Evolutionary conservation across 2,888 invertebrate genomes (phyloP).

Genomic region (Luffia ferchaultella): DNA sequence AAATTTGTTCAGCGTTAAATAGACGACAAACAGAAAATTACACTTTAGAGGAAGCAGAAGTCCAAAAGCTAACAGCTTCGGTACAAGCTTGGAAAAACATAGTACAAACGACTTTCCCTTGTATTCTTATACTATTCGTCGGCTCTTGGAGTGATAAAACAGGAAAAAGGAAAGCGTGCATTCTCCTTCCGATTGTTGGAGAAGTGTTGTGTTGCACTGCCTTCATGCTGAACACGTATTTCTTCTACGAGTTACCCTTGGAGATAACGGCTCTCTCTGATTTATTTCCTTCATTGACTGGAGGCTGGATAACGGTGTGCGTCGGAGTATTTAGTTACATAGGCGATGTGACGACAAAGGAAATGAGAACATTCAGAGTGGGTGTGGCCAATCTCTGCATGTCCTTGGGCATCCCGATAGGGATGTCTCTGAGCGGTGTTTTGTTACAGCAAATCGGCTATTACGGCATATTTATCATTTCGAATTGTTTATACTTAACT

Average conservation of each 20-base stretch:
- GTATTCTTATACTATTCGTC: conserved; percentile 62
- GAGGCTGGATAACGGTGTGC: conserved; percentile 84
- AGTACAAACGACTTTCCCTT: conserved; percentile 63
- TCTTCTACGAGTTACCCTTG: conserved; percentile 65
- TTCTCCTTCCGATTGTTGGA: conserved; percentile 63
- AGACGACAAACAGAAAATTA: conserved; percentile 76
- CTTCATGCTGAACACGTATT: conserved; percentile 63
- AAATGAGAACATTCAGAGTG: conserved; percentile 83
- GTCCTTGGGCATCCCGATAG: conserved; percentile 68
- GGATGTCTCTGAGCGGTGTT: conserved; percentile 65
- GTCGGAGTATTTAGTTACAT: conserved; percentile 90
- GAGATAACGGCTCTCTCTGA: conserved; percentile 64
- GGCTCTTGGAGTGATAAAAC: conserved; percentile 72
- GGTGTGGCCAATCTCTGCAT: conserved; percentile 87
- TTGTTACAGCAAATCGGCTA: conserved; percentile 56
- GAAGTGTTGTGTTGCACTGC: conserved; percentile 60
- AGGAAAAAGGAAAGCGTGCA: conserved; percentile 65
- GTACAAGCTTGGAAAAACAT: conserved; percentile 67
- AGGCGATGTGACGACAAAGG: conserved; percentile 82
- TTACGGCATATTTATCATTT: conserved; percentile 58
- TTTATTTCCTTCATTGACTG: conserved; percentile 62
- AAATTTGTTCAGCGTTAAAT: conserved; percentile 78
- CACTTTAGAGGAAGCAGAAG: conserved; percentile 70
- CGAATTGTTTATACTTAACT: conserved; percentile 56
- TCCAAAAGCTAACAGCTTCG: conserved; percentile 66